Evolutionary conservation across 92 coral and sea anemone species (phyloP), one percentile per base, ranked within the genome.

Genomic region (Micromussa lordhowensis): DNA sequence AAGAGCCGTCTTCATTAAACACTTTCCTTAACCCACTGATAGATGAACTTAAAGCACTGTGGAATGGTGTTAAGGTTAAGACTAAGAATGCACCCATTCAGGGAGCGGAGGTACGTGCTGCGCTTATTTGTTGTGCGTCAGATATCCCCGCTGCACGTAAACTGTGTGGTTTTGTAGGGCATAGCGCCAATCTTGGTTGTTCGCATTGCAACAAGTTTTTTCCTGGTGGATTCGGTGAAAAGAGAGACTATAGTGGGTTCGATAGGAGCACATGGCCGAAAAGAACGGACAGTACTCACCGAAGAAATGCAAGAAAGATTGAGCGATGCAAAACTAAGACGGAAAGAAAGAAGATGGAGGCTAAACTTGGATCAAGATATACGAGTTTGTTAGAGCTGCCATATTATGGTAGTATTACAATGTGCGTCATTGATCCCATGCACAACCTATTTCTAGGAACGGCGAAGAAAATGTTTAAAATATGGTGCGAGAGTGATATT

Each of bases 81-180:
- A 68, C 72, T 6, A 29, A 54, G 48, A 78, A 57, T 31, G 32
- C 54, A 40, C 89, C 92, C 9, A 48, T 34, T 21, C 28, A 59
- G 1, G 85, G 72, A 75, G 79, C 57, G 63, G 82, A 75, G 55
- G 48, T 90, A 48, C 80, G 85, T 73, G 96, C 92, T 32, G 94
- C 94, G n/a, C n/a, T n/a, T n/a, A n/a, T n/a, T n/a, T n/a, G n/a
- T n/a, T n/a, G n/a, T n/a, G n/a, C n/a, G n/a, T 2, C 94, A 51
- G 94, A 91, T 49, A 93, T 91, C 22, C 92, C 96, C 38, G 94
- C 96, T 3, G 91, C 94, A 51, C 73, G 94, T 31, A 94, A 91
- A 83, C 91, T 91, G 57, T 94, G 96, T 59, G 96, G 94, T 10
- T 88, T 94, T 59, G 82, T 91, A 22, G 90, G 94, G 3, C 96